Evolutionary conservation across 2,888 invertebrate genomes (phyloP), one percentile per base, ranked within the genome.

Genomic region (Eupelmus urozonus): DNA sequence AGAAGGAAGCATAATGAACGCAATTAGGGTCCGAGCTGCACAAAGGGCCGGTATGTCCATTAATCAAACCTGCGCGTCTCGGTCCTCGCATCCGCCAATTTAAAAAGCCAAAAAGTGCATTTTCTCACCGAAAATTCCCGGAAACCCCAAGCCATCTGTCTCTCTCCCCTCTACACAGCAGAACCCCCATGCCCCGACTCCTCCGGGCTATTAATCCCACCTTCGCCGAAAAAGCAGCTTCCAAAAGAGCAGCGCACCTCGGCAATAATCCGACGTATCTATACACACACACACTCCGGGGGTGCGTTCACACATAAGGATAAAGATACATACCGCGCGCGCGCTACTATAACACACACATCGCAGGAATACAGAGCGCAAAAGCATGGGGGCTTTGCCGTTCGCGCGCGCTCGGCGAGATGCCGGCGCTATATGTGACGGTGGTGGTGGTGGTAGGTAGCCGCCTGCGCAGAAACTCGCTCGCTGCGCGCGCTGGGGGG

Each of bases 381-480:
- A 34, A 53, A 51, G 11, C 29, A 66, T 53, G 66, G 53, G 66
- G 42, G 59, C 40, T 71, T 60, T 60, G 34, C 40, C 53, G 51
- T 45, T 18, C 45, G 23, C 29, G 49, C 7, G 18, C 25, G 55
- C 16, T 23, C 2, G 23, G 20, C 1, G n/a, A 45, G 63, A 45
- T 40, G 49, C 51, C 75, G 66, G 49, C 25, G 62, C 76, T 20
- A 34, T 66, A 67, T 66, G 69, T 27, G 81, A 80, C 75, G 66
- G 34, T 49, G 67, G 76, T 20, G 51, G 70, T 70, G 72, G 69
- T 27, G 81, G 73, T 74, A 75, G n/a, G 78, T 62, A 65, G 66
- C 82, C 83, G 82, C 83, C 84, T 85, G 86, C 85, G 85, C 85
- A 86, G 84, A 84, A 82, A 84, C 20, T 82, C 81, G 60, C 65